Percentiles rank a stretch among this genome's conserved stretches.
Conservation (phyloP, 2,797 vertebrate genomes). For the Tapirus indicus region DNA sequence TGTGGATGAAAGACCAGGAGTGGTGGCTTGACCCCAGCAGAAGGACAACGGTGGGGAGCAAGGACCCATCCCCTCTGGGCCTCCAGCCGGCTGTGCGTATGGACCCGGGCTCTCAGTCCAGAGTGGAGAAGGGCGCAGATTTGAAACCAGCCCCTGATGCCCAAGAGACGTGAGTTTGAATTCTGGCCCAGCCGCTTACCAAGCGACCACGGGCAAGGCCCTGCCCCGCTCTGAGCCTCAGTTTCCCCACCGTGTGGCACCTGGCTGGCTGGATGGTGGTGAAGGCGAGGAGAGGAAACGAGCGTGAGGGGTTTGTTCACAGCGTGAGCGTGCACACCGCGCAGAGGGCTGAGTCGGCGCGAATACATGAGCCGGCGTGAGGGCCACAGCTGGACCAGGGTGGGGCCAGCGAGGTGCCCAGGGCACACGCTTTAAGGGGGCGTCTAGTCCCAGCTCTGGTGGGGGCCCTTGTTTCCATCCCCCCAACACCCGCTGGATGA, state of each 20-base stretch:
- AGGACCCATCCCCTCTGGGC: no score
- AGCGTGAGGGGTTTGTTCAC: neutral
- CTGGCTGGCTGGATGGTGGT: neutral
- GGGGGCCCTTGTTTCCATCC: neutral
- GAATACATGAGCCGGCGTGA: fast-evolving
- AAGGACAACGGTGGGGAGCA: neutral
- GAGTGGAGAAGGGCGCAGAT: fast-evolving
- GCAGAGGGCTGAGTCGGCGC: neutral
- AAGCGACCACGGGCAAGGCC: neutral
- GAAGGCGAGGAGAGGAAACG: neutral
- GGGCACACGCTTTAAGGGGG: fast-evolving
- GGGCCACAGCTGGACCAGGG: fast-evolving
- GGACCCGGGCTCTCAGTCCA: neutral
- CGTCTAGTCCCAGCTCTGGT: neutral
- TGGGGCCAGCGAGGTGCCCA: fast-evolving
- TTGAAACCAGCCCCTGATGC: neutral
- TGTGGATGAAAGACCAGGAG: neutral
- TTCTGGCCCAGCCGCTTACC: neutral
- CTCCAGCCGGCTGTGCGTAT: neutral
- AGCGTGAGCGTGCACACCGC: no score
- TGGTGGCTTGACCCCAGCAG: neutral
- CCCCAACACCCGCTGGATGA: neutral
- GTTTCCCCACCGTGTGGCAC: neutral
- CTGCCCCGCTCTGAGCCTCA: neutral
- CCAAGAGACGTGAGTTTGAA: neutral